phyloP scores from a whole-genome alignment of 2,888 invertebrate species.

The Hermodice carunculata region DNA sequence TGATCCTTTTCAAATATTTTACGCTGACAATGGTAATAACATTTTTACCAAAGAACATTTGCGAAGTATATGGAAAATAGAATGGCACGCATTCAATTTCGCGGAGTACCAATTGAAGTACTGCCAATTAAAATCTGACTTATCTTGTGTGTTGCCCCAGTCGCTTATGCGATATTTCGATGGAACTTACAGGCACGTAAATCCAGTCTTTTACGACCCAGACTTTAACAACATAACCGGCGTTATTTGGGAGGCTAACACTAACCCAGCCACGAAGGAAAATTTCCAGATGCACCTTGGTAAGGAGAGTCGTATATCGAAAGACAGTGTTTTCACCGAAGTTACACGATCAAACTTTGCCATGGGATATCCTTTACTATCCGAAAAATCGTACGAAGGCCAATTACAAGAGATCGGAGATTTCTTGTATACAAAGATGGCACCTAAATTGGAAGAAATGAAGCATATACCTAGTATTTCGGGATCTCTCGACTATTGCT shows the following conservation, averaged over 20 bases:
- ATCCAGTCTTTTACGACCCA: constrained; percentile 39
- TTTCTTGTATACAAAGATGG: constrained; percentile 16
- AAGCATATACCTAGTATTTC: background rate
- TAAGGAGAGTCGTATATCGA: constrained; percentile 25
- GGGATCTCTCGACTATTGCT: constrained; percentile 23
- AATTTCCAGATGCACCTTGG: constrained; percentile 34
- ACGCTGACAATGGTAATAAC: constrained; percentile 17
- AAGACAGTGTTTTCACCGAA: constrained; percentile 6
- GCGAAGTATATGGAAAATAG: constrained; percentile 20
- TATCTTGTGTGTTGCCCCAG: constrained; percentile 25
- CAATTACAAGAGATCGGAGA: constrained; percentile 10
- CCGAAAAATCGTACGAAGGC: constrained; percentile 5
- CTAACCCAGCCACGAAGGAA: constrained; percentile 18
- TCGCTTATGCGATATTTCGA: constrained; percentile 43
- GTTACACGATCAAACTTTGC: constrained; percentile 24
- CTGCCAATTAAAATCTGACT: constrained; percentile 25
- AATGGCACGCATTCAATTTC: constrained; percentile 20
- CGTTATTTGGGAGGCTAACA: constrained; percentile 34
- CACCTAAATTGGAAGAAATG: constrained; percentile 7
- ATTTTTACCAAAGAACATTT: constrained; percentile 29
- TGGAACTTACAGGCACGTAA: constrained; percentile 31
- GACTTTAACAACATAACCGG: constrained; percentile 34
- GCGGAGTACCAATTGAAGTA: constrained; percentile 22
- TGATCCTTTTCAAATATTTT: constrained; percentile 18
- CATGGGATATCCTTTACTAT: constrained; percentile 31